These are phyloP conservation scores for Andricus grossulariae DNA, from an alignment of 1,140 invertebrate species.

Conservation along the genomic window DNA sequence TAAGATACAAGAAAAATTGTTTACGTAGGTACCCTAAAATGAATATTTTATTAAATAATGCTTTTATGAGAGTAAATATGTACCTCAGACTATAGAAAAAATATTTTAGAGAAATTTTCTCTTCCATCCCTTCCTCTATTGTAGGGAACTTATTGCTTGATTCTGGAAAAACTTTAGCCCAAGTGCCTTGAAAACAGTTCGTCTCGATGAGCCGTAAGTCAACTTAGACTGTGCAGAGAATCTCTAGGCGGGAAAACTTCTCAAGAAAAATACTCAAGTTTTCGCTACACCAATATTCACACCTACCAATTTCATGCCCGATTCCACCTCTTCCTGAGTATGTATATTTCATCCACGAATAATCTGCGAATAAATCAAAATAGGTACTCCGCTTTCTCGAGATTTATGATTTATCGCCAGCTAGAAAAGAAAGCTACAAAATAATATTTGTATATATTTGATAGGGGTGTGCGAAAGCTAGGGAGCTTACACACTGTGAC, in stretches of 20 bases:
- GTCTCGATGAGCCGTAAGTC: background rate
- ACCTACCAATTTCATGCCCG: background rate
- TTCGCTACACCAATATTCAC: background rate
- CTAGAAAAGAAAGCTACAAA: background rate
- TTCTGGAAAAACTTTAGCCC: background rate
- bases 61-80: too few relatives aligned
- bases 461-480: too few relatives aligned
- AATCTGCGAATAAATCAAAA: background rate
- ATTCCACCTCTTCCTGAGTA: background rate
- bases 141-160: background rate
- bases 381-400: background rate
- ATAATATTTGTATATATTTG: background rate
- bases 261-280: background rate
- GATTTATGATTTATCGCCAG: background rate
- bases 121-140: background rate
- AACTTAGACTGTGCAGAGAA: background rate
- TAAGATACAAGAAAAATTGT: too few relatives aligned
- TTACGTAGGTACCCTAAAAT: too few relatives aligned
- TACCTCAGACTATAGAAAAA: background rate
- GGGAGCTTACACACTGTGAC: too few relatives aligned
- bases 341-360: background rate
- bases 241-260: background rate
- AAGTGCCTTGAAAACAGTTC: background rate
- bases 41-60: too few relatives aligned
- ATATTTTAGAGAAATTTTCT: background rate